Percentiles rank a stretch among this genome's conserved stretches.
Evolutionary conservation across 2,888 invertebrate species (phyloP).

Genomic region (Synergus umbraculus): DNA sequence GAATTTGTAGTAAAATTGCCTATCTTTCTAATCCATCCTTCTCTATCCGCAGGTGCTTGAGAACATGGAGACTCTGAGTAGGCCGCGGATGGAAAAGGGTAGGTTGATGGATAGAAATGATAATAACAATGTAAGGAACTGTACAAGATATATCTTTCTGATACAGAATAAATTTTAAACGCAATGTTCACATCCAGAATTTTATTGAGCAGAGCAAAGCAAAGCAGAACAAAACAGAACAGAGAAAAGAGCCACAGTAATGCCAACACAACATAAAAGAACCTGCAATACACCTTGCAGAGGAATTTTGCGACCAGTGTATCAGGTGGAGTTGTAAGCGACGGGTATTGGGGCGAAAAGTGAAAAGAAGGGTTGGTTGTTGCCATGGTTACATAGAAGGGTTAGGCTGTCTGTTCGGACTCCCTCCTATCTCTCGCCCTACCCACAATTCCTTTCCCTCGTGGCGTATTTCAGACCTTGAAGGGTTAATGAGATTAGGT

Average conservation of each 20-base stretch:
- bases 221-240: too few relatives aligned
- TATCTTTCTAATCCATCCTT: too few relatives aligned
- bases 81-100: too few relatives aligned
- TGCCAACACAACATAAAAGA: not conserved
- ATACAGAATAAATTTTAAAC: too few relatives aligned
- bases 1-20: too few relatives aligned
- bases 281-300: slow-evolving; percentile 20
- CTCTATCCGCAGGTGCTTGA: too few relatives aligned
- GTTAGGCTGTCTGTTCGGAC: slow-evolving; percentile 45
- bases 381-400: slow-evolving; percentile 57
- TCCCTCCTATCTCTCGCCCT: not conserved
- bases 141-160: too few relatives aligned
- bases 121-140: too few relatives aligned
- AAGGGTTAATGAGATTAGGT: slow-evolving; percentile 60
- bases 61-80: too few relatives aligned
- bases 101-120: too few relatives aligned
- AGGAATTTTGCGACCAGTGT: slow-evolving; percentile 15
- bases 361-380: slow-evolving; percentile 54
- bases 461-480: slow-evolving; percentile 51
- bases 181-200: too few relatives aligned
- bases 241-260: not conserved
- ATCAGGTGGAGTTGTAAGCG: slow-evolving; percentile 50
- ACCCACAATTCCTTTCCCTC: slow-evolving; percentile 49
- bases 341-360: slow-evolving; percentile 51
- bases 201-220: too few relatives aligned